phyloP scores from a whole-genome alignment of 1,140 invertebrate species.

The Periplaneta americana region DNA sequence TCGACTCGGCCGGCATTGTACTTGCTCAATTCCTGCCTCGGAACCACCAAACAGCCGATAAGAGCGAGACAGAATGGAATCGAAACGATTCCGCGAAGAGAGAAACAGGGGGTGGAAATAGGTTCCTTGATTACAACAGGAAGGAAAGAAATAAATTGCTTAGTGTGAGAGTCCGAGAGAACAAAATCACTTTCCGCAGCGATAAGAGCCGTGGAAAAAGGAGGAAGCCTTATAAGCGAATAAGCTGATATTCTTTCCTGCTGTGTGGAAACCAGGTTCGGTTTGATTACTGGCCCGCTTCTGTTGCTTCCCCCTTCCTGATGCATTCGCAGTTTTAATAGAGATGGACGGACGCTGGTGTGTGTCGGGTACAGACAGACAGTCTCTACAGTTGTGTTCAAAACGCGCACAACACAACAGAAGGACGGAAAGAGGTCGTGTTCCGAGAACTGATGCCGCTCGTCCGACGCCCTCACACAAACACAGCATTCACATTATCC shows the following conservation, averaged over 20 bases:
- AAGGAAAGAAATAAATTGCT: neutral
- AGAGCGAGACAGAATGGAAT: neutral
- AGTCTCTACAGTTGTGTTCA: neutral
- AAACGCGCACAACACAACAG: neutral
- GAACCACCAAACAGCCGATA: neutral
- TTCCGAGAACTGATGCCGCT: neutral
- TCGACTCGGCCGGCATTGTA: neutral
- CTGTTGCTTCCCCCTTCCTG: neutral
- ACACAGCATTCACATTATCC: too few relatives aligned
- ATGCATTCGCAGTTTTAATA: neutral
- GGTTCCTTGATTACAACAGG: neutral
- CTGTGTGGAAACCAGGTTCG: neutral
- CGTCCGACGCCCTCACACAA: neutral
- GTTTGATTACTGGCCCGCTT: neutral
- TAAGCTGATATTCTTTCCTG: neutral
- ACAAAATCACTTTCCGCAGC: neutral
- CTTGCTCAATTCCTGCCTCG: neutral
- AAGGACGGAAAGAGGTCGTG: neutral
- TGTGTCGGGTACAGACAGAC: neutral
- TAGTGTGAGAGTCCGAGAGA: neutral
- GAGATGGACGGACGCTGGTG: neutral
- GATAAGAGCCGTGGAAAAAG: neutral
- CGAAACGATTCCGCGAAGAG: neutral
- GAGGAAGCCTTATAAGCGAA: neutral
- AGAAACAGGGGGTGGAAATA: neutral